Base-by-base conservation (phyloP, 2,113 vertebrate species). In the Odontophorus gujanensis region DNA sequence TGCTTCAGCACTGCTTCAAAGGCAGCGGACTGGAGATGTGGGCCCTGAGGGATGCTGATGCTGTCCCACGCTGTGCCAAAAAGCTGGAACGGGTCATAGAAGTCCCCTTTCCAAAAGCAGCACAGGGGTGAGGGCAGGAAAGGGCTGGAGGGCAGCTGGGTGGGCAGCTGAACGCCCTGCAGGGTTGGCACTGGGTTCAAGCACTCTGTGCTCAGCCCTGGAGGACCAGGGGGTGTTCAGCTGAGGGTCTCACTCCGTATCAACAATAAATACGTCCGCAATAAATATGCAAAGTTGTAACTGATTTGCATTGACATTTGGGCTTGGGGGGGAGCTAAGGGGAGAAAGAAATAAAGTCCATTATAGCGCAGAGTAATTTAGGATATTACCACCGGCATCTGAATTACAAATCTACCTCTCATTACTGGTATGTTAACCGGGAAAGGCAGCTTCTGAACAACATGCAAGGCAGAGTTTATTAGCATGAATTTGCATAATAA, bases 401-500 rank as follows among this genome's bases (percentile, higher is more conserved):
- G 98, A 98, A 98, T 98, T 98, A 98, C 98, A 98, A 97, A 98
- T 98, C 97, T 97, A 98, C 97, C 97, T 98, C 97, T 98, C 98
- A 98, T 98, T 98, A 98, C 95, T 96, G 97, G 96, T 97, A 62
- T 96, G 97, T 98, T 98, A 97, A 97, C 94, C 80, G 95, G 97
- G 96, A 94, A 97, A 98, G 97, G 98, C 97, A 97, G 97, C 96
- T 97, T 97, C 98, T 96, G 97, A 93, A 97, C 97, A 97, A 97
- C 97, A 97, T 95, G 96, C 96, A 90, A 98, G 96, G 96, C 98
- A 97, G 97, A 90, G 96, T 96, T 98, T 97, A 98, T 98, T 98
- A 98, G 98, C 97, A 98, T 98, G 96, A 69, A 98, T 98, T 98
- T 98, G 98, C 98, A 98, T 98, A 97, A 97, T 97, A 98, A 98